phyloP scores from a whole-genome alignment of 2,888 invertebrate genomes.

The Stenodema calcarata region DNA sequence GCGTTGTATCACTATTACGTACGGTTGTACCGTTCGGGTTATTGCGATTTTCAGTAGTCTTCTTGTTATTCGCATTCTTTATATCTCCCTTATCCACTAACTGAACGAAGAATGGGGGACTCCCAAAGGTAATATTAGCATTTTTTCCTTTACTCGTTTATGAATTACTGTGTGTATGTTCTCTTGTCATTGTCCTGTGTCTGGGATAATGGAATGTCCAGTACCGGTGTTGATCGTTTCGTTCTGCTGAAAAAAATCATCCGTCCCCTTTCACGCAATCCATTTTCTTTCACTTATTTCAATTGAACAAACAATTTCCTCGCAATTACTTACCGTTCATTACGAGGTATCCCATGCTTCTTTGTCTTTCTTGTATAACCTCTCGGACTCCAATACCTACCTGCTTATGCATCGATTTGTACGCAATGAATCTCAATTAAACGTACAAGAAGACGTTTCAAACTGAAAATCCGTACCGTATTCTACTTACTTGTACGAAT shows the following conservation, averaged over 20 bases:
- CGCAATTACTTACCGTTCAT: background rate
- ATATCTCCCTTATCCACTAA: background rate
- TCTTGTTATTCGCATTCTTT: background rate
- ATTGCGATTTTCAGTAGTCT: background rate
- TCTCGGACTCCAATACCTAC: background rate
- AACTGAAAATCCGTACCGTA: background rate
- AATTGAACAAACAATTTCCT: background rate
- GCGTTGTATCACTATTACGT: background rate
- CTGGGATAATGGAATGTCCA: background rate
- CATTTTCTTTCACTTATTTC: background rate
- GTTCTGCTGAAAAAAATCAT: background rate
- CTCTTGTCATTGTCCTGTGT: background rate
- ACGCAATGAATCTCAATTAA: background rate
- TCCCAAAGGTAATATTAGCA: background rate
- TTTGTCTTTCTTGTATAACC: background rate
- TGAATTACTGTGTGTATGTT: background rate
- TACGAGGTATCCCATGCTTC: background rate
- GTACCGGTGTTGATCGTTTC: background rate
- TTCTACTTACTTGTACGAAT: background rate
- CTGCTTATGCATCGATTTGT: background rate
- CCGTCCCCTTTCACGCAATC: background rate
- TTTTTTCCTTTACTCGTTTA: too few relatives aligned
- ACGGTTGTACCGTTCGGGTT: background rate
- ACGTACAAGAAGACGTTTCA: background rate
- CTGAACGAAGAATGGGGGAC: background rate